Base-by-base conservation (phyloP, 1,140 invertebrate species). In the Gryllus bimaculatus region DNA sequence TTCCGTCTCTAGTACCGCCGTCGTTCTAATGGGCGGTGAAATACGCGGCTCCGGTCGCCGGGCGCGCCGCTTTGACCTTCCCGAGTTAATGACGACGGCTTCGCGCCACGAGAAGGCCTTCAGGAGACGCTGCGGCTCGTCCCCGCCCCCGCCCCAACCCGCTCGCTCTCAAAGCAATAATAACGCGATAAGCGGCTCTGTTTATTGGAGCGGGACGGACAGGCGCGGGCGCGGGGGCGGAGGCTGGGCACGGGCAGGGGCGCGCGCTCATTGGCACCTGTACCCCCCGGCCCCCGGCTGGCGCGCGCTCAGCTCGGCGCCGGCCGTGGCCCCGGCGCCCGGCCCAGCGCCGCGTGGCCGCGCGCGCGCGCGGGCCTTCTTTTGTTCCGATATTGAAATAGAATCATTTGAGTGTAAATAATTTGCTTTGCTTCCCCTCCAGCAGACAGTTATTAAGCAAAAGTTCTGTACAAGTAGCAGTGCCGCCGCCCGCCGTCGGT, bases 371-470 rank as follows among this genome's bases (percentile, higher is more conserved):
- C 47, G 78, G 79, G 66, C 78, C 54, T 78, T 80, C 80, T 83
- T 82, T 81, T 82, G 81, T 81, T 81, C 81, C 80, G 79, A 81
- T 85, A 86, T 85, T 85, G 85, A 86, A 87, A 87, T 87, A 85
- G 85, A 86, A 84, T 85, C 86, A 86, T 86, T 87, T 85, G 84
- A 85, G 83, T 85, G 86, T 86, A 84, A 87, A 83, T 87, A 87
- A 87, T 87, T 86, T 84, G 84, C 83, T 86, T 86, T 85, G 82
- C 81, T 74, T 79, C 39, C 73, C 73, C 78, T 73, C 73, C 74
- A 74, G 78, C 78, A 47, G 78, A 75, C 78, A 75, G 78, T 74
- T 74, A 49, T 79, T 75, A 75, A 73, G 47, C 8, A 75, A 75
- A 73, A 75, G 73, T 77, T 77, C 47, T 77, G 76, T 77, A 77